Conservation (phyloP, 2,113 vertebrate genomes). For the Xenopus laevis region DNA sequence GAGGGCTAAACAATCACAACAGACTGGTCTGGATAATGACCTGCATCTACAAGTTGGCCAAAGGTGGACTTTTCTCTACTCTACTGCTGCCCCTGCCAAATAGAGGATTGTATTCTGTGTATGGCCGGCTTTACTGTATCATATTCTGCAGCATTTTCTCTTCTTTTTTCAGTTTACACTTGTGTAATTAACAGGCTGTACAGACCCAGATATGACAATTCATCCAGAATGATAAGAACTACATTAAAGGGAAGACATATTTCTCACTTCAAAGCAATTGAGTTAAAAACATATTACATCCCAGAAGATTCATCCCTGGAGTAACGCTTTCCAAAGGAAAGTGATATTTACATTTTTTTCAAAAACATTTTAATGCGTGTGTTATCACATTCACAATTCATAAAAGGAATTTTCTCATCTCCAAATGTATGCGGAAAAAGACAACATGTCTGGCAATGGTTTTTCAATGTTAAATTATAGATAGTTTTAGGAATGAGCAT, state of each 20-base stretch:
- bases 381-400: conserved; percentile 13
- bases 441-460: background rate
- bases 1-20: too few species aligned
- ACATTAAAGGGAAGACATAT: conserved; percentile 23
- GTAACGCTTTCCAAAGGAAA: conserved; percentile 8
- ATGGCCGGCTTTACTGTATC: too few species aligned
- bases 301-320: conserved; percentile 26
- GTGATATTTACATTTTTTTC: conserved; percentile 11
- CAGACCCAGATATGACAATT: conserved; percentile 18
- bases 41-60: too few species aligned
- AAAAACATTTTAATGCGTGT: conserved; percentile 28
- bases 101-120: too few species aligned
- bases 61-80: too few species aligned
- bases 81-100: too few species aligned
- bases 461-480: background rate
- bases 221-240: conserved; percentile 10
- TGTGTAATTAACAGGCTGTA: background rate
- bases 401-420: conserved; percentile 23
- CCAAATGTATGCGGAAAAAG: conserved; percentile 2
- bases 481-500: background rate
- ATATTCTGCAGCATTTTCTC: too few species aligned
- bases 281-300: conserved; percentile 22
- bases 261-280: conserved; percentile 26
- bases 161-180: background rate
- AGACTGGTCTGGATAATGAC: too few species aligned